Evolutionary conservation across 2,113 vertebrate species (phyloP).

Genomic region (Nesogale talazaci): DNA sequence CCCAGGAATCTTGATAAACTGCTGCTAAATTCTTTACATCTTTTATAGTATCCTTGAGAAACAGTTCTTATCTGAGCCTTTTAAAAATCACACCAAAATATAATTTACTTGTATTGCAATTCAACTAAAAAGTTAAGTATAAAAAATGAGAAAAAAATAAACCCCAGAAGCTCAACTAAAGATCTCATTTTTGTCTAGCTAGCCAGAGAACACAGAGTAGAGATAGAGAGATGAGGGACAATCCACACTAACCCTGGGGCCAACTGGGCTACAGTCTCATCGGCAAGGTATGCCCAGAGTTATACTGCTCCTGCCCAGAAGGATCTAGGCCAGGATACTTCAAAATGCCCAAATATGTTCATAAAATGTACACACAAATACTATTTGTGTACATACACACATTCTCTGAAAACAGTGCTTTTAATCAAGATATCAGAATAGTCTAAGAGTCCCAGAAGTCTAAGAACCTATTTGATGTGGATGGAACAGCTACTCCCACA

Average conservation of each 20-base stretch:
- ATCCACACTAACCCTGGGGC: too few relatives aligned
- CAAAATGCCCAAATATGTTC: neutral
- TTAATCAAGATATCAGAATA: constrained; percentile 30
- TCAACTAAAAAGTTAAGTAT: constrained; percentile 17
- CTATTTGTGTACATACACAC: neutral
- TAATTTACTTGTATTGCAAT: constrained; percentile 21
- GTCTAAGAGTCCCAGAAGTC: neutral
- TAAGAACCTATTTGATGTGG: neutral
- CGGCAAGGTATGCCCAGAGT: neutral
- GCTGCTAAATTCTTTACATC: constrained; percentile 57
- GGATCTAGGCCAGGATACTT: neutral
- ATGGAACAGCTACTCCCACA: neutral
- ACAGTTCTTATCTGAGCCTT: constrained; percentile 6
- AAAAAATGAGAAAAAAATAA: neutral
- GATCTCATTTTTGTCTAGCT: neutral
- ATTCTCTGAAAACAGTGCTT: constrained; percentile 32
- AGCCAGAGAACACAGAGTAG: too few relatives aligned
- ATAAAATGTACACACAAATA: neutral
- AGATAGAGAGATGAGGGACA: accelerated
- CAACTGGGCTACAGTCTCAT: accelerated
- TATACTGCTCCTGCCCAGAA: neutral
- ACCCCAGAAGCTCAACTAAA: neutral
- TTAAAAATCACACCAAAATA: neutral
- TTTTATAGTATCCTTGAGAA: neutral
- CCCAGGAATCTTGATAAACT: neutral